Conservation (phyloP, 2,113 vertebrate genomes). For the Dipodomys merriami region DNA sequence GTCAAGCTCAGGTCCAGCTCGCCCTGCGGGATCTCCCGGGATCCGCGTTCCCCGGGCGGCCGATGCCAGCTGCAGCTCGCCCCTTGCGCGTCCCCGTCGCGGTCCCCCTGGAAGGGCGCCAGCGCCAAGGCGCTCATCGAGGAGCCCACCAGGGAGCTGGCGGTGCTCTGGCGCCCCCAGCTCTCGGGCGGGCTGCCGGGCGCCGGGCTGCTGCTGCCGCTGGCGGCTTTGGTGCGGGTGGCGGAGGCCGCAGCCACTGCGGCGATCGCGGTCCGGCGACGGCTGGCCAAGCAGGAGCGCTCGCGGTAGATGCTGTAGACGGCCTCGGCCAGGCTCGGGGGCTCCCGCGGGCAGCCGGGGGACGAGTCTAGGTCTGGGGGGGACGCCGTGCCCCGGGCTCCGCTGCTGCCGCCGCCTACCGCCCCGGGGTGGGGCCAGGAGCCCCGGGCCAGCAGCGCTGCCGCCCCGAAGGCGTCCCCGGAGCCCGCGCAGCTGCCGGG, state of each 20-base stretch:
- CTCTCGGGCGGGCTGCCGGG: conserved; percentile 80
- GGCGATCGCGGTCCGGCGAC: not conserved
- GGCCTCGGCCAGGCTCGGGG: conserved; percentile 90
- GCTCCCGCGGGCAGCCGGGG: conserved; percentile 73
- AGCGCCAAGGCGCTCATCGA: conserved; percentile 93
- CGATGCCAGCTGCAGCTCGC: conserved; percentile 76
- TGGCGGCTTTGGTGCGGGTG: not conserved
- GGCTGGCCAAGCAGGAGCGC: conserved; percentile 76
- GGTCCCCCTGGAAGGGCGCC: conserved; percentile 91
- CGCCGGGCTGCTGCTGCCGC: conserved; percentile 67
- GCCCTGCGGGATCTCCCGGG: conserved; percentile 80
- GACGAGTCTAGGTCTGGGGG: conserved; percentile 83
- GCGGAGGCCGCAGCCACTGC: conserved; percentile 44
- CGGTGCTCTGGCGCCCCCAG: conserved; percentile 83
- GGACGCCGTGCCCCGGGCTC: conserved; percentile 77
- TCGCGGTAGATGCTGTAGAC: conserved; percentile 95
- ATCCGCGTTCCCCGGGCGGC: conserved; percentile 74
- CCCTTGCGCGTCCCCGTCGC: not conserved
- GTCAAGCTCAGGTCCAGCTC: conserved; percentile 84
- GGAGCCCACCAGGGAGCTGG: conserved; percentile 92
- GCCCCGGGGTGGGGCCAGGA: conserved; percentile 91
- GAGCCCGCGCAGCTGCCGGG: conserved; percentile 64
- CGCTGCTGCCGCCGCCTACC: conserved; percentile 54
- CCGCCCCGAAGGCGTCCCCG: conserved; percentile 84
- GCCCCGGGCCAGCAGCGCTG: conserved; percentile 85